Conservation (phyloP, 2,113 vertebrate species). For the Pollachius pollachius region DNA sequence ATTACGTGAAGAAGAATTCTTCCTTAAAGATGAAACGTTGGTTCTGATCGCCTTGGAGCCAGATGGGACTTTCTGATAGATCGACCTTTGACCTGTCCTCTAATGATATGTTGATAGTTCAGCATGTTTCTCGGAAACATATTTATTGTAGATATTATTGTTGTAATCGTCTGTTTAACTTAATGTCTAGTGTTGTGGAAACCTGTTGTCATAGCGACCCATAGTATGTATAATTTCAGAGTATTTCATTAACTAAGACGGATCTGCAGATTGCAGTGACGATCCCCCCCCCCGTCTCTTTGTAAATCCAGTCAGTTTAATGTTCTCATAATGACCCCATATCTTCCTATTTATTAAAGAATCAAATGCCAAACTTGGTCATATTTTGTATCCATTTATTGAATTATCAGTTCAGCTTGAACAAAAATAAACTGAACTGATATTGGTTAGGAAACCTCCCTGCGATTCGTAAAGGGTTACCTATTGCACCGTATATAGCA, state of each 20-base stretch:
- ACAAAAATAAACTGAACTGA: too few species aligned
- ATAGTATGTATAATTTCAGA: constrained; percentile 74
- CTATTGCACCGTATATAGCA: too few species aligned
- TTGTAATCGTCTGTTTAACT: constrained; percentile 64
- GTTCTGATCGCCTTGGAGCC: too few species aligned
- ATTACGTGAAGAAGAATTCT: too few species aligned
- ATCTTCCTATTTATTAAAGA: constrained; percentile 74
- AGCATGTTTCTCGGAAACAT: constrained; percentile 24
- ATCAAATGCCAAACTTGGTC: neutral
- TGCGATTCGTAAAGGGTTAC: too few species aligned
- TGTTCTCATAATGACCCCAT: constrained; percentile 44
- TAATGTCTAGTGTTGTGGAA: constrained; percentile 72
- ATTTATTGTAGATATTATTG: constrained; percentile 57
- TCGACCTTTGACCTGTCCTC: neutral
- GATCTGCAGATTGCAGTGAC: constrained; percentile 79
- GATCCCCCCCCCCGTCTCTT: constrained; percentile 33
- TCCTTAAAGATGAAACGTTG: too few species aligned
- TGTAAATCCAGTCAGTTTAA: constrained; percentile 61
- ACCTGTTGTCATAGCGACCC: constrained; percentile 69
- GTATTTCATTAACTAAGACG: constrained; percentile 62
- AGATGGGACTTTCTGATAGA: too few species aligned
- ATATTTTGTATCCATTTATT: too few species aligned
- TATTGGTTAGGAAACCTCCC: too few species aligned
- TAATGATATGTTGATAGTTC: constrained; percentile 4
- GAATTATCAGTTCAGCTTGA: neutral